A percentile compares a stretch with the other conserved stretches of the same genome.
phyloP scores from a whole-genome alignment of 2,888 invertebrate genomes.

The Epicampocera succincta region DNA sequence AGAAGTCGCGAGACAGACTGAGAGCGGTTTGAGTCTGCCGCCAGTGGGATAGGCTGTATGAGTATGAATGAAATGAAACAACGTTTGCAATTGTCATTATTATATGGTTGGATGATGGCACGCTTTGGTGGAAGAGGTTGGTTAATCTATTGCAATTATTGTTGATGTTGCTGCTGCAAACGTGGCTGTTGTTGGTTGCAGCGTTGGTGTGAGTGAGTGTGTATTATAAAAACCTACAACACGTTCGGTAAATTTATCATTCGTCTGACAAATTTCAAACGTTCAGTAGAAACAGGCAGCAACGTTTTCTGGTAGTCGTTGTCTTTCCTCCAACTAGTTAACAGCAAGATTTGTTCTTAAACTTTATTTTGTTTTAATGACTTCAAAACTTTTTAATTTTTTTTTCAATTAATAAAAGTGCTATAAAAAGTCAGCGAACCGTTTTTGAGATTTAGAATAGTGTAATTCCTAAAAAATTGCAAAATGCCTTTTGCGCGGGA shows the following conservation, averaged over 20 bases:
- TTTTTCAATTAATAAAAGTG: background rate
- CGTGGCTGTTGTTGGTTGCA: constrained; percentile 9
- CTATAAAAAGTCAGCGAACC: background rate
- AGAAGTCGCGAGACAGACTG: background rate
- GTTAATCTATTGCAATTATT: constrained; percentile 16
- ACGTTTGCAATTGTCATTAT: background rate
- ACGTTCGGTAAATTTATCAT: constrained; percentile 74
- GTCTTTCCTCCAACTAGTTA: constrained; percentile 7
- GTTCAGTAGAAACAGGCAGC: constrained; percentile 66
- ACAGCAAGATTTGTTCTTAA: constrained; percentile 20
- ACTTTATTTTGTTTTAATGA: background rate
- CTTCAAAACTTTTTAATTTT: background rate
- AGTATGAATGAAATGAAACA: constrained; percentile 34
- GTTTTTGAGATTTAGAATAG: constrained; percentile 6
- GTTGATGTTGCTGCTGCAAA: constrained; percentile 22
- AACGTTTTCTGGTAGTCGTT: constrained; percentile 40
- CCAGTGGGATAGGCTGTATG: background rate
- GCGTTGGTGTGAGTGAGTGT: constrained; percentile 1
- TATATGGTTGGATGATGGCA: background rate
- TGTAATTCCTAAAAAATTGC: background rate
- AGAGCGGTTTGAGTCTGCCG: background rate
- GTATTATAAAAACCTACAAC: constrained; percentile 75
- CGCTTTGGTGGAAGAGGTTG: constrained; percentile 7
- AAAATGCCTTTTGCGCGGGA: constrained; percentile 79
- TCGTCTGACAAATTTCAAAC: constrained; percentile 73